Percentiles rank a stretch among this genome's conserved stretches.
phyloP scores from a whole-genome alignment of 2,888 invertebrate genomes.

The Cephalotes varians region DNA sequence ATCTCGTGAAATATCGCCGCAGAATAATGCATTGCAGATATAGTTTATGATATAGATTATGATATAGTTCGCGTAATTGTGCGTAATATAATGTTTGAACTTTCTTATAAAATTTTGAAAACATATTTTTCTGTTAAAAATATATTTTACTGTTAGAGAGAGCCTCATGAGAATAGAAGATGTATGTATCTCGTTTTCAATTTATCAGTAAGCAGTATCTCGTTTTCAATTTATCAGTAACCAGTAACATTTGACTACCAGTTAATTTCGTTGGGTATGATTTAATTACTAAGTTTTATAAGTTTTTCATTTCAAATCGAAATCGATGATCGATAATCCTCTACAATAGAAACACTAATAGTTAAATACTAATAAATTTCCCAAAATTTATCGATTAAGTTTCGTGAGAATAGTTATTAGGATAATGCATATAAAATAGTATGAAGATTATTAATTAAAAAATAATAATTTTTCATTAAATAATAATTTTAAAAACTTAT shows the following conservation, averaged over 20 bases:
- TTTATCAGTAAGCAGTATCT: background rate
- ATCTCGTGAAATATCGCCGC: background rate
- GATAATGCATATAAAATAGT: background rate
- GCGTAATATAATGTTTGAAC: background rate
- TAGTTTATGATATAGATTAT: too few species aligned
- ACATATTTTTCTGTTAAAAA: background rate
- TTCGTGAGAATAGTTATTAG: background rate
- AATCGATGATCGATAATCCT: background rate
- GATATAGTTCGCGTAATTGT: background rate
- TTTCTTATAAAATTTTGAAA: background rate
- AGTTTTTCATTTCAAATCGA: slow-evolving; percentile 16
- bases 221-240: slow-evolving; percentile 11
- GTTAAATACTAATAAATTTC: background rate
- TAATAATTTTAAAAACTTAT: too few species aligned
- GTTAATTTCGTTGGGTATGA: slow-evolving; percentile 14
- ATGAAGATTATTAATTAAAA: background rate
- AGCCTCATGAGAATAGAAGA: background rate
- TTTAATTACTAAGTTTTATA: slow-evolving; percentile 23
- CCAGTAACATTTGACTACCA: background rate
- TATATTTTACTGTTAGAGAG: background rate
- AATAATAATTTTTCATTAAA: background rate
- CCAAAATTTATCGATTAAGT: background rate
- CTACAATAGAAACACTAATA: background rate
- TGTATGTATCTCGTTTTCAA: background rate
- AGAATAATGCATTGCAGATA: background rate